These are phyloP conservation scores for Athalia rosae DNA, from an alignment of 2,888 invertebrate genomes.

Conservation along the genomic window DNA sequence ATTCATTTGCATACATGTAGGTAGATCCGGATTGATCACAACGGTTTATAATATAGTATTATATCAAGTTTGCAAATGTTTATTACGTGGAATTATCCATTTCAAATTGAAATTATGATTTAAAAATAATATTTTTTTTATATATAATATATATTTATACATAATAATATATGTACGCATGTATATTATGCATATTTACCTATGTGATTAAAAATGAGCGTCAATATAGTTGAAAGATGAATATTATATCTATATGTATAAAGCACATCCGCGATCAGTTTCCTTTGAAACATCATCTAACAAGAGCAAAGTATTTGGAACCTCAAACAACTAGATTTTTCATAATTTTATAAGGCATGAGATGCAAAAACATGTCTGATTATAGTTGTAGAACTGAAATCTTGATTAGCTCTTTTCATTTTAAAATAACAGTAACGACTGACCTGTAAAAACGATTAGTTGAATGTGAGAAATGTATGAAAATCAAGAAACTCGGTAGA, in stretches of 20 bases:
- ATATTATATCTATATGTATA: constrained; percentile 13
- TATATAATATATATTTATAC: constrained; percentile 11
- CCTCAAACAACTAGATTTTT: too few species aligned
- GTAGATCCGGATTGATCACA: background rate
- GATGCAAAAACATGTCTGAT: too few species aligned
- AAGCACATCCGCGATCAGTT: background rate
- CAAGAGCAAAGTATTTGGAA: background rate
- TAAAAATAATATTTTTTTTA: constrained; percentile 23
- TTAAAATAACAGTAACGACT: too few species aligned
- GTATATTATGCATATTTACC: constrained; percentile 14
- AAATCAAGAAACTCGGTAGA: background rate
- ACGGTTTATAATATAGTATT: constrained; percentile 12
- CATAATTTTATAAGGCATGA: too few species aligned
- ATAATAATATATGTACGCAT: background rate
- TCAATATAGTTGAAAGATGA: constrained; percentile 27
- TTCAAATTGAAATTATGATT: constrained; percentile 18
- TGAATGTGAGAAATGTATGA: constrained; percentile 1
- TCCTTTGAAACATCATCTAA: constrained; percentile 1
- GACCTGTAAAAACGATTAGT: background rate
- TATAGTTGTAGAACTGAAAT: background rate
- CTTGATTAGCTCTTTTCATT: background rate
- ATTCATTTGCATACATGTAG: constrained; percentile 45
- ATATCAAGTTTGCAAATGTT: constrained; percentile 19
- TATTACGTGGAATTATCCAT: background rate
- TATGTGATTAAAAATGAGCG: constrained; percentile 24